Evolutionary conservation across 2,113 vertebrate genomes (phyloP), one percentile per base, ranked within the genome.

Genomic region (Platysteira castanea): DNA sequence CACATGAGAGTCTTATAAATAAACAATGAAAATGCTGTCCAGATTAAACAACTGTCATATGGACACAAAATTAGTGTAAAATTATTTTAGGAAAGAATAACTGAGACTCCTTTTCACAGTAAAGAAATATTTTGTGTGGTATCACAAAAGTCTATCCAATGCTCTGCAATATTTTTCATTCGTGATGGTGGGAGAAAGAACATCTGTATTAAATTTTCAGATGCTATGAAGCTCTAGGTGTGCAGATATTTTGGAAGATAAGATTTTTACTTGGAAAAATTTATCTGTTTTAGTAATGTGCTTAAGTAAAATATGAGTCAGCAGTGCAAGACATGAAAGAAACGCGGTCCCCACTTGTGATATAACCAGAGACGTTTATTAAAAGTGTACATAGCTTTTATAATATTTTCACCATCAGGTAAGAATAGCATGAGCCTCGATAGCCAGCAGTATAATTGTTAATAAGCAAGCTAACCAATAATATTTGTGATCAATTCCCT

Each of bases 321-420:
- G 11, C 33, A 35, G 56, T 35, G n/a, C 33, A 57, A 10, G 2
- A 1, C 33, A 15, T 15, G 21, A 23, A 57, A n/a, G 13, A 35
- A n/a, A 16, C 4, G 4, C 6, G 0, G 14, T 59, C 31, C 33
- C n/a, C 56, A 59, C 22, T 35, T 1, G 3, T 59, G 56, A 20
- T 24, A 59, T 35, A 35, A 59, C 22, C n/a, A 35, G n/a, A 59
- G n/a, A 59, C 2, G 1, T 35, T 59, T 35, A 59, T 59, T 35
- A 16, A 35, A 59, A 59, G n/a, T 35, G n/a, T 59, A 24, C n/a
- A 26, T 35, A 35, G n/a, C 22, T 35, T 59, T 35, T 35, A 35
- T 35, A 35, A 24, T 35, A 57, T 24, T 57, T 57, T 57, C 33
- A 57, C 33, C n/a, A 57, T 16, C 56, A 35, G 33, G 21, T 57